Conservation (phyloP, 2,797 vertebrate species). For the Phrynocephalus vlangalii region DNA sequence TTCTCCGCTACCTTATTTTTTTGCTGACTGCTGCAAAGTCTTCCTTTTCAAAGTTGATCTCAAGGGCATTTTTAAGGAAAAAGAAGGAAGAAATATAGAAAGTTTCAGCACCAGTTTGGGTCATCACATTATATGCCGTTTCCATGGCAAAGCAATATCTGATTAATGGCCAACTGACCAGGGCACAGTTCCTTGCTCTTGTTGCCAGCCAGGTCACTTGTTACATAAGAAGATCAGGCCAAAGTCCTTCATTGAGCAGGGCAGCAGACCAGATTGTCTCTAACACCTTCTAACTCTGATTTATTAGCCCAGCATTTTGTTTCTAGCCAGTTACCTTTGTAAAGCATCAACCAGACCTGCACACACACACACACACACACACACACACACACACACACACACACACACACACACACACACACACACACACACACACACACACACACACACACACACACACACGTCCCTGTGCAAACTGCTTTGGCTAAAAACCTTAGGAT, state of each 20-base stretch:
- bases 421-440: too few species aligned
- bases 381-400: too few species aligned
- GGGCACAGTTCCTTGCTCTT: neutral
- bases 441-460: too few species aligned
- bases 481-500: too few species aligned
- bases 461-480: too few species aligned
- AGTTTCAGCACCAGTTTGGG: slow-evolving; percentile 27
- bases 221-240: neutral
- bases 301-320: too few species aligned
- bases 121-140: slow-evolving; percentile 35
- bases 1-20: slow-evolving; percentile 32
- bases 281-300: neutral
- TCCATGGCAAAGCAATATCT: slow-evolving; percentile 24
- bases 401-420: too few species aligned
- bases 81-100: slow-evolving; percentile 25
- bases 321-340: neutral
- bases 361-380: too few species aligned
- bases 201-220: neutral
- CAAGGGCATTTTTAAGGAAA: slow-evolving; percentile 9
- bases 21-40: neutral
- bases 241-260: neutral
- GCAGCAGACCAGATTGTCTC: neutral
- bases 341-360: neutral
- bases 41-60: slow-evolving; percentile 13
- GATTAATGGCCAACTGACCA: neutral